Evolutionary conservation across 1,140 invertebrate genomes (phyloP), one percentile per base, ranked within the genome.

Genomic region (Dufourea novaeangliae): DNA sequence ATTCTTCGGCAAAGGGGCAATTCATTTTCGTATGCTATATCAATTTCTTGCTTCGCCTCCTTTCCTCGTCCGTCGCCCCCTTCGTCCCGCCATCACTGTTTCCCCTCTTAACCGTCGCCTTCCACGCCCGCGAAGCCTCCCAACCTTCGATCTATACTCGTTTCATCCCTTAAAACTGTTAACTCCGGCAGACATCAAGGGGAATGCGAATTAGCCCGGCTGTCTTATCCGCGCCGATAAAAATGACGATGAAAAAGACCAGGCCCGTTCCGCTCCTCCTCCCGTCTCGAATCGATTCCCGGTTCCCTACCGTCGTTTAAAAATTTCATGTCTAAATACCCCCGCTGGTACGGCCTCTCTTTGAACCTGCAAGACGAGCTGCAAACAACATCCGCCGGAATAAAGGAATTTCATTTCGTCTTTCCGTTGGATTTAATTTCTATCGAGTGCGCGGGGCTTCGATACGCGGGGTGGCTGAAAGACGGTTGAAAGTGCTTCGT

Each of bases 11-110:
- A 90, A 90, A 92, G 88, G 87, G 88, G 89, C 90, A 92, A 93
- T 93, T 93, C 92, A 93, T 93, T 92, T 92, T 92, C 90, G 88
- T 92, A 90, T 92, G 91, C 92, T 91, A 91, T 92, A 92, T 92
- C 92, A 92, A 92, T 92, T 92, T 92, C 92, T 92, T 92, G 91
- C 90, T 92, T 92, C 92, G 88, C 86, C 92, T 92, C 90, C 88
- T 90, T 89, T 83, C 72, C 73, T 77, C 82, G 70, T 57, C 67
- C 69, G 50, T 73, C 78, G 74, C 68, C 52, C 64, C 41, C 64
- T n/a, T 56, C 79, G 79, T 83, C 59, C 57, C 82, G 78, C 72
- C 78, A 81, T 71, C 78, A 80, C 85, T 78, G 73, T 71, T n/a
- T 44, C 62, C 37, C 74, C 62, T 77, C 75, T 68, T 34, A 62